Percentiles rank a stretch among this genome's conserved stretches.
phyloP scores from a whole-genome alignment of 2,113 vertebrate genomes.

The Pipa parva region DNA sequence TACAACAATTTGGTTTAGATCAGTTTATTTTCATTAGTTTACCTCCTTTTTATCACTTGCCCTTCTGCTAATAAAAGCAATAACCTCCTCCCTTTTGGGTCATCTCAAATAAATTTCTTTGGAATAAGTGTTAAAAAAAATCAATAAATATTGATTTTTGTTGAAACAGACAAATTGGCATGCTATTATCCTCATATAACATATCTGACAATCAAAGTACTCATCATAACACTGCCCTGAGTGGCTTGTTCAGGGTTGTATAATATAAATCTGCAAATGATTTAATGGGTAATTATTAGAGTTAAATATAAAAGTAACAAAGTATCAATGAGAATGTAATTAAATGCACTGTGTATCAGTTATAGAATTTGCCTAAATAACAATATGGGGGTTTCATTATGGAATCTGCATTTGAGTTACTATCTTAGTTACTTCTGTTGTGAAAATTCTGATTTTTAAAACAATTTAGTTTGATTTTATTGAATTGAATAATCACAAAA shows the following conservation, averaged over 20 bases:
- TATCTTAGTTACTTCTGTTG: no score
- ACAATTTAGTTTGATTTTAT: no score
- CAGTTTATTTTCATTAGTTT: conserved; percentile 41
- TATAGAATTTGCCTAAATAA: background rate
- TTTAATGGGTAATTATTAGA: conserved; percentile 9
- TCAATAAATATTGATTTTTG: conserved; percentile 40
- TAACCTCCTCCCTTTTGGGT: conserved; percentile 41
- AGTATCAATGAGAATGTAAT: conserved; percentile 20
- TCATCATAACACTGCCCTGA: conserved; percentile 7
- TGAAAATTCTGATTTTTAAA: no score
- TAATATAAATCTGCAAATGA: conserved; percentile 12
- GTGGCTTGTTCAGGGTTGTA: background rate
- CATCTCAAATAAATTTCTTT: conserved; percentile 40
- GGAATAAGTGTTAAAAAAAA: conserved; percentile 33
- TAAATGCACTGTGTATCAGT: conserved; percentile 6
- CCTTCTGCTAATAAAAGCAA: conserved; percentile 37
- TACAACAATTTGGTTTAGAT: conserved; percentile 25
- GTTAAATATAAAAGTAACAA: conserved; percentile 23
- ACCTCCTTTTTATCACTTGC: conserved; percentile 29
- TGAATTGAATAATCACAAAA: no score
- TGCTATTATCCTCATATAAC: conserved; percentile 41
- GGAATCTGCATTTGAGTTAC: no score
- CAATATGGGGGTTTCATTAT: no score
- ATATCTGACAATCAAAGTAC: conserved; percentile 38
- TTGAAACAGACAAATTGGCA: conserved; percentile 39